Evolutionary conservation across 64 coral and sea anemone genomes (phyloP).

Genomic region (Montipora capricornis): DNA sequence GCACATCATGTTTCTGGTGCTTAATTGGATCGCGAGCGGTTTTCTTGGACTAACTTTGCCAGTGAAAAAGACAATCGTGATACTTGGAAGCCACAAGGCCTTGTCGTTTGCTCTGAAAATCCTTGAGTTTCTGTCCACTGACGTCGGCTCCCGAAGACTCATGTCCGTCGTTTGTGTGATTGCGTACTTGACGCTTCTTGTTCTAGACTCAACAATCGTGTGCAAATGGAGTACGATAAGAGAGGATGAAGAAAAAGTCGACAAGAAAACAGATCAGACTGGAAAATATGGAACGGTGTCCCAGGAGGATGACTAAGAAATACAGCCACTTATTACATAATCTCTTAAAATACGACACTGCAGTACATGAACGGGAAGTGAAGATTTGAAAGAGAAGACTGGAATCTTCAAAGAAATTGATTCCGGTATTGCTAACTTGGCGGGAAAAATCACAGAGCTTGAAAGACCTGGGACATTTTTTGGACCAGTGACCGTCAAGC

Average conservation of each 20-base stretch:
- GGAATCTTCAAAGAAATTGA: too few relatives aligned
- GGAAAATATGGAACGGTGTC: conserved; percentile 45
- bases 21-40: conserved; percentile 73
- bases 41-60: conserved; percentile 43
- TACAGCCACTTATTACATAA: too few relatives aligned
- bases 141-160: conserved; percentile 74
- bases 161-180: conserved; percentile 84
- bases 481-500: too few relatives aligned
- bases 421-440: too few relatives aligned
- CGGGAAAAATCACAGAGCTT: too few relatives aligned
- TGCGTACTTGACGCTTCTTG: conserved; percentile 76
- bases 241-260: conserved; percentile 46
- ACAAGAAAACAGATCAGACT: conserved; percentile 15
- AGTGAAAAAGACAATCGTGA: conserved; percentile 82
- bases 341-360: too few relatives aligned
- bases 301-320: background rate
- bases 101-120: conserved; percentile 76
- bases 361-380: too few relatives aligned
- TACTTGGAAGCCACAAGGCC: conserved; percentile 84
- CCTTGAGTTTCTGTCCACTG: conserved; percentile 57
- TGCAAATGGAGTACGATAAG: conserved; percentile 67
- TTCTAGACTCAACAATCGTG: conserved; percentile 76
- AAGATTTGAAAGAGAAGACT: background rate
- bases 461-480: too few relatives aligned
- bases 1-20: conserved; percentile 84